These are phyloP conservation scores for Bedellia somnulentella DNA, from an alignment of 2,888 invertebrate genomes.

Conservation along the genomic window DNA sequence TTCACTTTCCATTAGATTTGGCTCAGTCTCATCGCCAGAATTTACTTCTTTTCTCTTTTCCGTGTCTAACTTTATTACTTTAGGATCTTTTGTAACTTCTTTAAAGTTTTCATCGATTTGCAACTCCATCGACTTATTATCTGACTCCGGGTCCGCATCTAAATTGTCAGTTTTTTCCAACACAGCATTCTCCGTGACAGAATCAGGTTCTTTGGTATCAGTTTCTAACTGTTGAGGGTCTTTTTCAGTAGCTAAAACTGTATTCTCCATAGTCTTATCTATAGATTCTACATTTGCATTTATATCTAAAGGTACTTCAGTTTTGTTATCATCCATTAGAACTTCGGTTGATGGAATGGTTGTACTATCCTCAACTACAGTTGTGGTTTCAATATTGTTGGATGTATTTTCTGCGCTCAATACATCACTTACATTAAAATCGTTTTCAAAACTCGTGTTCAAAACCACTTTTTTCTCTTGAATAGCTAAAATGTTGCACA, in stretches of 20 bases:
- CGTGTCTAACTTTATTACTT: conserved; percentile 27
- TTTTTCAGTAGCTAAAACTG: conserved; percentile 16
- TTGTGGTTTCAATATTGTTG: conserved; percentile 26
- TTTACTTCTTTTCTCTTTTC: conserved; percentile 25
- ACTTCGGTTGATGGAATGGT: conserved; percentile 31
- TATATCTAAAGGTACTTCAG: conserved; percentile 25
- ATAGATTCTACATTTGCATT: conserved; percentile 27
- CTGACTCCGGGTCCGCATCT: conserved; percentile 25
- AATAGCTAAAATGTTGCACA: conserved; percentile 76
- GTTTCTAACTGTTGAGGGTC: neutral
- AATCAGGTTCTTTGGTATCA: neutral
- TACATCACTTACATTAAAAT: conserved; percentile 35
- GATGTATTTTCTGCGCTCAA: conserved; percentile 44
- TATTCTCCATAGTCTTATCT: conserved; percentile 22
- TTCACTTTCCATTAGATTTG: conserved; percentile 43
- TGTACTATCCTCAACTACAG: conserved; percentile 36
- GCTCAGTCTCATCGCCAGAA: conserved; percentile 29
- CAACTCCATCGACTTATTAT: neutral
- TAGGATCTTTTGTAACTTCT: conserved; percentile 19
- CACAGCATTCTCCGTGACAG: conserved; percentile 10
- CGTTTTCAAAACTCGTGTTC: conserved; percentile 63
- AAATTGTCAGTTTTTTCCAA: conserved; percentile 17
- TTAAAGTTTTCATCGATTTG: neutral
- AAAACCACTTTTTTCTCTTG: conserved; percentile 67
- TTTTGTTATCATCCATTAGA: conserved; percentile 27